phyloP scores from a whole-genome alignment of 1,140 invertebrate genomes.

The Myzus persicae region DNA sequence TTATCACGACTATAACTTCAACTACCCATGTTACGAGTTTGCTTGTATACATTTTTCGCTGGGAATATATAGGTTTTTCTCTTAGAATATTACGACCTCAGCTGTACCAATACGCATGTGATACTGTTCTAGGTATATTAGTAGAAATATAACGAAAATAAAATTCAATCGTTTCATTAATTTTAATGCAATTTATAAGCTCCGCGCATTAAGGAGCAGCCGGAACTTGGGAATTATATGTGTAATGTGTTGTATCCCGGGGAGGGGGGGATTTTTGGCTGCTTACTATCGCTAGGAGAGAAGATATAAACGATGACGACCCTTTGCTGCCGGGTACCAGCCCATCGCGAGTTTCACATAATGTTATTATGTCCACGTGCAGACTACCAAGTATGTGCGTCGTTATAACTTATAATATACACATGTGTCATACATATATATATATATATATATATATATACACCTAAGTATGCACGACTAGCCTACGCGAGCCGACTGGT shows the following conservation, averaged over 20 bases:
- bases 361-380: background rate
- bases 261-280: background rate
- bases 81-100: too few species aligned
- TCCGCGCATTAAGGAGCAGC: background rate
- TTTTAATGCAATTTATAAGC: background rate
- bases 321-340: background rate
- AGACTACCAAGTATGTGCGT: background rate
- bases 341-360: background rate
- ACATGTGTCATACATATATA: background rate
- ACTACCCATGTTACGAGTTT: too few species aligned
- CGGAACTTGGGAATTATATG: background rate
- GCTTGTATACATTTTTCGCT: background rate
- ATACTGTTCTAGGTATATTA: background rate
- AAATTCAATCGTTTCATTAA: background rate
- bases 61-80: background rate
- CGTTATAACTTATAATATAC: background rate
- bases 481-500: background rate
- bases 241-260: background rate
- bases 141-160: background rate
- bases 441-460: too few species aligned
- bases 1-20: too few species aligned
- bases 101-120: too few species aligned
- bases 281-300: background rate
- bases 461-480: background rate
- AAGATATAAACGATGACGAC: conserved; percentile 3